phyloP scores from a whole-genome alignment of 2,113 vertebrate genomes.

The Callipepla californica region DNA sequence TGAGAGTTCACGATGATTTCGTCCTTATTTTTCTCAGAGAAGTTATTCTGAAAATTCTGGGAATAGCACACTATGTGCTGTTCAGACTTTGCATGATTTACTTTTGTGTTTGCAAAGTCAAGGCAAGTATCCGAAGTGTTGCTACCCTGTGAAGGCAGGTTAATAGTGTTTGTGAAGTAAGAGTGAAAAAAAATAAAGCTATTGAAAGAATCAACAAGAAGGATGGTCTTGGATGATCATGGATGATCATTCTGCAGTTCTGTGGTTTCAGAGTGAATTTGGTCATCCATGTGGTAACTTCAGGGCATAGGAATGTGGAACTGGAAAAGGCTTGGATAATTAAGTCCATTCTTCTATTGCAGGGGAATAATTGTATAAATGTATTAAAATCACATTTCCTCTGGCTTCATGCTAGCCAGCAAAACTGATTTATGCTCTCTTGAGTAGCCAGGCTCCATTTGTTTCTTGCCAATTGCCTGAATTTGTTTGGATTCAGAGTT shows the following conservation, averaged over 20 bases:
- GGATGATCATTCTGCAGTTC: neutral
- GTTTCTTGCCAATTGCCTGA: neutral
- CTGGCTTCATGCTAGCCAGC: neutral
- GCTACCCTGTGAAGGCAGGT: neutral
- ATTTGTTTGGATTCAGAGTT: neutral
- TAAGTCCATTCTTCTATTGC: constrained; percentile 24
- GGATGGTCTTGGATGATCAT: neutral
- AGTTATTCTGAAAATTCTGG: neutral
- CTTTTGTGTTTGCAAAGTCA: neutral
- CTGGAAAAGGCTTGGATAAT: neutral
- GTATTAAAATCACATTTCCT: constrained; percentile 18
- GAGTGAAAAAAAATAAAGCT: neutral
- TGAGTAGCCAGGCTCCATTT: neutral
- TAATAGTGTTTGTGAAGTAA: neutral
- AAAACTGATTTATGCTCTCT: constrained; percentile 22
- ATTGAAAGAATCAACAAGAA: neutral
- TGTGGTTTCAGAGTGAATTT: neutral
- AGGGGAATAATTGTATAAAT: constrained; percentile 19
- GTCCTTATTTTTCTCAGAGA: neutral
- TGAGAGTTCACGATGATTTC: neutral
- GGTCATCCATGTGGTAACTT: neutral
- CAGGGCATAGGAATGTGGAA: neutral
- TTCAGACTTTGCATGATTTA: neutral
- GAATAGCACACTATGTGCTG: neutral
- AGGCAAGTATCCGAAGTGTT: neutral